Percentiles rank a stretch among this genome's conserved stretches.
These are phyloP conservation scores for Tuberolachnus salignus DNA, from an alignment of 2,888 invertebrate species.

Conservation along the genomic window DNA sequence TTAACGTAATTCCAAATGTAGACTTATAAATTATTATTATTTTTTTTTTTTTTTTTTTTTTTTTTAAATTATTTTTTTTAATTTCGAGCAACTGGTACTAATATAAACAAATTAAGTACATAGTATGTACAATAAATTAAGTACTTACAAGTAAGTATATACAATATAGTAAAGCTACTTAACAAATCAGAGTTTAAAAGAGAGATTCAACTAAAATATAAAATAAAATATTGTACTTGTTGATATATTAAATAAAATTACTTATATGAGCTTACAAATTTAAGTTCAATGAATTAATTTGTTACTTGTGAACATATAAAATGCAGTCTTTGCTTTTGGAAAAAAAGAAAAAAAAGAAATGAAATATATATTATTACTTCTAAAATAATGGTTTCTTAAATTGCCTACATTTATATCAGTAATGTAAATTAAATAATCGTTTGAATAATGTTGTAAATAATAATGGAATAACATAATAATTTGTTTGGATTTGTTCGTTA, in stretches of 20 bases:
- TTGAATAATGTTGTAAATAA: conserved; percentile 29
- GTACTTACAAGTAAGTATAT: conserved; percentile 48
- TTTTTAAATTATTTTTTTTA: conserved; percentile 6
- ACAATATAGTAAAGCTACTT: conserved; percentile 47
- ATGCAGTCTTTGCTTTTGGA: conserved; percentile 50
- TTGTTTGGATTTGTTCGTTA: conserved; percentile 43
- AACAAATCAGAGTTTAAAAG: conserved; percentile 37
- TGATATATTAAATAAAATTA: conserved; percentile 28
- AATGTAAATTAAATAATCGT: conserved; percentile 42
- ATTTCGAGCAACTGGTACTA: conserved; percentile 20
- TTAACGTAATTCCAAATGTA: neutral
- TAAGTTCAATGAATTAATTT: conserved; percentile 18
- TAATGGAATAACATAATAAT: conserved; percentile 47
- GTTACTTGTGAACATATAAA: conserved; percentile 41
- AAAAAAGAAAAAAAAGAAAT: neutral
- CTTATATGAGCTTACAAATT: conserved; percentile 37
- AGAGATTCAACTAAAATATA: conserved; percentile 51
- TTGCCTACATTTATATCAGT: conserved; percentile 45
- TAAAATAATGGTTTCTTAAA: conserved; percentile 30
- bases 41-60: neutral
- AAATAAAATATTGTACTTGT: conserved; percentile 52
- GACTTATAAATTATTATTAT: conserved; percentile 5
- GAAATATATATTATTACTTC: no score
- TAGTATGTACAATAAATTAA: conserved; percentile 53
- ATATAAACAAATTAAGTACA: conserved; percentile 46